Percentiles rank a stretch among this genome's conserved stretches.
phyloP scores from a whole-genome alignment of 2,888 invertebrate species.

The Meloe dianella region DNA sequence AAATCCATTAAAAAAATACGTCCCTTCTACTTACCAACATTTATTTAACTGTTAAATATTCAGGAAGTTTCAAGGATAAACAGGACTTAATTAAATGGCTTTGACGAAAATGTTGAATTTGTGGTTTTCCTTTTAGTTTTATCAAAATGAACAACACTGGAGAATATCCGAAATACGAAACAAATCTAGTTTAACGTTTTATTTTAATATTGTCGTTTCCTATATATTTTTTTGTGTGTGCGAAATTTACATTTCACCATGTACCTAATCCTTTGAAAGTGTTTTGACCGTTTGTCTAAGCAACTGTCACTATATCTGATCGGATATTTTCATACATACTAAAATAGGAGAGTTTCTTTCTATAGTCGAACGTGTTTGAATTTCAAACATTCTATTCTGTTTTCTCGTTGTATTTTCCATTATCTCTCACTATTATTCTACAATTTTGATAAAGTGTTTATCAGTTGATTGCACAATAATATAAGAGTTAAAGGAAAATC shows the following conservation, averaged over 20 bases:
- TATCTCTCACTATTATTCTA: constrained; percentile 17
- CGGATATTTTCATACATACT: constrained; percentile 30
- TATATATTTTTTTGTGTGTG: no score
- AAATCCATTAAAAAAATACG: no score
- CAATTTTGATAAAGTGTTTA: not conserved
- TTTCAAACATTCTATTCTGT: constrained; percentile 33
- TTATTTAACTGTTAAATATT: constrained; percentile 3
- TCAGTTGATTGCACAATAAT: constrained; percentile 10
- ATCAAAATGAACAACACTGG: not conserved
- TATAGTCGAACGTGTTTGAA: constrained; percentile 22
- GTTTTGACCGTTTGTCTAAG: constrained; percentile 37
- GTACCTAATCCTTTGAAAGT: constrained; percentile 27
- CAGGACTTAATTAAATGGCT: not conserved
- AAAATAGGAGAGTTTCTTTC: not conserved
- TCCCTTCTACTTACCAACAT: not conserved
- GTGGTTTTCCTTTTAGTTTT: not conserved
- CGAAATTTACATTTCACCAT: constrained; percentile 2
- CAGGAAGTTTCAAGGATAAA: not conserved
- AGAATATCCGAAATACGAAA: not conserved
- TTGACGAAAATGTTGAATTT: constrained; percentile 1
- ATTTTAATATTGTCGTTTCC: not conserved
- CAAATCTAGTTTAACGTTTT: not conserved
- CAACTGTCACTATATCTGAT: constrained; percentile 35
- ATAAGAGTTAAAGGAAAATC: not conserved
- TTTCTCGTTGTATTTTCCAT: constrained; percentile 15